Evolutionary conservation across 2,113 vertebrate genomes (phyloP).

Genomic region (Poeciliopsis occidentalis): DNA sequence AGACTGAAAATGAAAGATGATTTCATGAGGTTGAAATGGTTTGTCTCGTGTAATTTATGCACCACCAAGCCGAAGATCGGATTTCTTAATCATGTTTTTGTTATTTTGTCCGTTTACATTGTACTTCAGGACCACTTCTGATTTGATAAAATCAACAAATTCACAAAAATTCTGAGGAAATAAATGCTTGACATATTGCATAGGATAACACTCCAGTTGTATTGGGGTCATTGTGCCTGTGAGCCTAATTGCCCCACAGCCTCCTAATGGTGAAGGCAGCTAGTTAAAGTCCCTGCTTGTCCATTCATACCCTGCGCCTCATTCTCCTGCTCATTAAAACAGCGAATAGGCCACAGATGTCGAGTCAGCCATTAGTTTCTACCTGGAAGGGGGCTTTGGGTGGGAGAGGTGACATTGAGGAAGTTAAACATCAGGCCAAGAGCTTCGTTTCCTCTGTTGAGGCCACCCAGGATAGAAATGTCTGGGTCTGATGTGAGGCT

Average conservation of each 20-base stretch:
- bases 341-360: slow-evolving; percentile 76
- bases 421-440: slow-evolving; percentile 49
- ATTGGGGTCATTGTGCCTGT: slow-evolving; percentile 58
- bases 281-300: slow-evolving; percentile 74
- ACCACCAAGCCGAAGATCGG: neutral
- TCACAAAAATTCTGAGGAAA: neutral
- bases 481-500: neutral
- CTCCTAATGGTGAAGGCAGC: slow-evolving; percentile 66
- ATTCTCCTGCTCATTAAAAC: slow-evolving; percentile 70
- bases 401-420: slow-evolving; percentile 54
- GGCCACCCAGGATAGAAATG: slow-evolving; percentile 58
- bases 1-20: neutral
- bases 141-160: neutral
- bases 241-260: slow-evolving; percentile 63
- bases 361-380: slow-evolving; percentile 56
- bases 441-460: slow-evolving; percentile 25
- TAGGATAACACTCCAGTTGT: slow-evolving; percentile 34
- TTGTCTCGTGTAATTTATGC: neutral
- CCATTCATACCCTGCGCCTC: slow-evolving; percentile 67
- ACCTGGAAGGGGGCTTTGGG: slow-evolving; percentile 62
- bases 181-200: slow-evolving; percentile 24
- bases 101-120: neutral
- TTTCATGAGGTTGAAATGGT: neutral
- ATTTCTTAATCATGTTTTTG: neutral
- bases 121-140: neutral